Evolutionary conservation across 2,113 vertebrate species (phyloP), one percentile per base, ranked within the genome.

Genomic region (Petrocephalus microphthalmus): DNA sequence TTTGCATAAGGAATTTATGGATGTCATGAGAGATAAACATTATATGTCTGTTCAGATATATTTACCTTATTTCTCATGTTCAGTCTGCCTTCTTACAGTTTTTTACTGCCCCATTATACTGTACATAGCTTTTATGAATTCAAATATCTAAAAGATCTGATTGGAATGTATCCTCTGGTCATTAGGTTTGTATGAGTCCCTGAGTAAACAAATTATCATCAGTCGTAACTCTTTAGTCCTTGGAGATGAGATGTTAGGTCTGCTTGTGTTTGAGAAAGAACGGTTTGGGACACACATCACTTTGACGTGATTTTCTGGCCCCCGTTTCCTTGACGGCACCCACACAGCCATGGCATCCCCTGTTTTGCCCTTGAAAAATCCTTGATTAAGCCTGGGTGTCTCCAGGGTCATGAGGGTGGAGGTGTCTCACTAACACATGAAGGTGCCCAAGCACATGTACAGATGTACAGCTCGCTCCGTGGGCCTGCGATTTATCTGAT

Each of bases 161-260:
- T 78, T 42, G 33, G 37, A 42, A 78, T 78, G 6, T 20, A 42
- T 42, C 33, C 15, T 78, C 33, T n/a, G 5, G 71, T 78, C 42
- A 49, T 83, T 45, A 49, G 22, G 37, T 37, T 42, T 49, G 81
- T 83, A 42, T 42, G 71, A 42, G 42, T 83, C 49, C 19, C 42
- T 49, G 81, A 83, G 42, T 22, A 49, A 45, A 47, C 3, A 2
- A 20, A 83, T 83, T 83, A 83, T 83, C 45, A 22, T 45, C 81
- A 83, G 42, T 47, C 20, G 37, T 42, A 83, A 45, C 81, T 83
- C 19, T 17, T 45, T 91, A 90, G 90, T 93, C 93, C 94, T 94
- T 95, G 94, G 93, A 93, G 93, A 93, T 92, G 93, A 95, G 93
- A 93, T 92, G 91, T 92, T 92, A 88, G 90, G 93, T 92, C 94